Percentiles rank a stretch among this genome's conserved stretches.
Conservation (phyloP, 2,113 vertebrate species). For the Ceyx cyanopectus region DNA sequence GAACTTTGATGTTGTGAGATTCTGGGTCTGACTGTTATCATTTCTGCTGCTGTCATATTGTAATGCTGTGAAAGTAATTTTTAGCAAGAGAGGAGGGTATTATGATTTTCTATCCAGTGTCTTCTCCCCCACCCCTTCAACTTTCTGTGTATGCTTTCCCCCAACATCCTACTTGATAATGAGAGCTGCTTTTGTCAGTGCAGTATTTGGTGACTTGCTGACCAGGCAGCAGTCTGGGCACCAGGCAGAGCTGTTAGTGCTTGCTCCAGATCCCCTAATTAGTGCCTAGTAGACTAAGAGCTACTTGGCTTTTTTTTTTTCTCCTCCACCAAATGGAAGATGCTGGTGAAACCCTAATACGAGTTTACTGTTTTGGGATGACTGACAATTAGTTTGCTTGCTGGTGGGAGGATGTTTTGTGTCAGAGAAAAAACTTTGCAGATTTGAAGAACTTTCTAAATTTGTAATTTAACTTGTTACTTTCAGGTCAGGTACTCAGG, state of each 20-base stretch:
- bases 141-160: background rate
- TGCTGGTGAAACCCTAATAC: background rate
- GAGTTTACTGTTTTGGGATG: background rate
- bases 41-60: background rate
- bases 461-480: background rate
- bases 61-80: background rate
- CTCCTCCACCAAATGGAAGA: background rate
- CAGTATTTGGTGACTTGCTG: conserved; percentile 11
- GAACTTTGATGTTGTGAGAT: background rate
- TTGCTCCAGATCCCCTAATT: background rate
- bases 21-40: background rate
- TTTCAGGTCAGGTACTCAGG: background rate
- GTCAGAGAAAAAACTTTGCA: background rate
- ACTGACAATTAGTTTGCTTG: background rate
- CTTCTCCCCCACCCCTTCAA: background rate
- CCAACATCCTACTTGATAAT: background rate
- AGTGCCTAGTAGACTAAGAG: background rate
- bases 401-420: background rate
- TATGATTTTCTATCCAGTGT: background rate
- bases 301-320: background rate
- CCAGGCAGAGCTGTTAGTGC: background rate
- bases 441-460: background rate
- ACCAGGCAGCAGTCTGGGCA: background rate
- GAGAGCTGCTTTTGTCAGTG: background rate
- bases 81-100: background rate